Evolutionary conservation across 2,113 vertebrate species (phyloP).

Genomic region (Glaucidium brasilianum): DNA sequence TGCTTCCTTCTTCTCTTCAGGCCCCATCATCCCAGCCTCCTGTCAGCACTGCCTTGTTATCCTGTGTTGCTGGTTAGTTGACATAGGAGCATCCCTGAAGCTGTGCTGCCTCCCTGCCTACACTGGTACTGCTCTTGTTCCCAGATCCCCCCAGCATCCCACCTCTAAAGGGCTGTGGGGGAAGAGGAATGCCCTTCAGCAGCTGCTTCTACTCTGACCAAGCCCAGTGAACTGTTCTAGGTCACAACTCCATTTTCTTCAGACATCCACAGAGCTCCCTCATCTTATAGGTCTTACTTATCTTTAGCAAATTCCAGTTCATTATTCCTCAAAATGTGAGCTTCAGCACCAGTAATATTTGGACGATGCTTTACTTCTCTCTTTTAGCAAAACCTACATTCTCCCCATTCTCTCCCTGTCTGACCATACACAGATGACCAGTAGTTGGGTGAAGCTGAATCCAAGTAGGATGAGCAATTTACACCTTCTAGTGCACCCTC

Average conservation of each 20-base stretch:
- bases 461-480: neutral
- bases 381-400: neutral
- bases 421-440: neutral
- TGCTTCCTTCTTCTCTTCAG: neutral
- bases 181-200: neutral
- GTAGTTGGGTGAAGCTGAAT: neutral
- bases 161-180: neutral
- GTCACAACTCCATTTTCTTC: neutral
- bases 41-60: neutral
- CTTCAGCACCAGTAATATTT: neutral
- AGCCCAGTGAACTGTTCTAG: neutral
- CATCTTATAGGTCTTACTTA: neutral
- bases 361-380: neutral
- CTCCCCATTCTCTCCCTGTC: neutral
- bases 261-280: neutral
- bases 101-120: neutral
- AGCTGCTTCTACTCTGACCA: neutral
- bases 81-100: neutral
- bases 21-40: neutral
- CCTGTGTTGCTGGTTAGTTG: neutral
- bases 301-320: neutral
- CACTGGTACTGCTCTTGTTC: neutral
- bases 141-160: neutral
- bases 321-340: neutral
- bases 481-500: neutral